Evolutionary conservation across 1,140 invertebrate species (phyloP), one percentile per base, ranked within the genome.

Genomic region (Drosophila azteca): DNA sequence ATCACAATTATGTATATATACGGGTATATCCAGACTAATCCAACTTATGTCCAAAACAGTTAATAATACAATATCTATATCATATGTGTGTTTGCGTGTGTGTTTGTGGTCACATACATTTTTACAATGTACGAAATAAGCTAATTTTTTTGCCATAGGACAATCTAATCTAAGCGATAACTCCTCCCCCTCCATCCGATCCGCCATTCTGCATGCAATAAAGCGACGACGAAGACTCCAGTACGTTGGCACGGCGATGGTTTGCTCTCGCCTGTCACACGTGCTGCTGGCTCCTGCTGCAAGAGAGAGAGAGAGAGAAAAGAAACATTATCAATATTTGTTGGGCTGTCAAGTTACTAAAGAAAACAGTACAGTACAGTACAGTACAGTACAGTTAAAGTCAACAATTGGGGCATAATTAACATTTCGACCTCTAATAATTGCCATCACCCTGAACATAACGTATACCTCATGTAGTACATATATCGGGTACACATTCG

Each of bases 1-100:
- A 90, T 90, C 87, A 90, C 87, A 90, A 87, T 90, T 90, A 90
- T 87, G 61, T 90, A 90, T 87, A 72, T 80, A 81, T 80, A 85
- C 74, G 77, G 65, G 58, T 85, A 82, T 82, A 69, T 78, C 82
- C 87, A 79, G 69, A 79, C 80, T 88, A 88, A 82, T 88, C 68
- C 58, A 73, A 69, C 81, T 85, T 80, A 77, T 44, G 60, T 60
- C 50, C 48, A 50, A 61, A 46, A 76, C 51, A 68, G 62, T 84
- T 79, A 84, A 76, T 68, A 84, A 71, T 79, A 83, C 66, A 78
- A 77, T 81, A 77, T 81, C 54, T 77, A 70, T 67, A 75, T 76
- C 54, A 74, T 76, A 68, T 76, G 63, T 77, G 52, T 63, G 60
- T 63, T 48, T 57, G 35, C 65, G 45, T 35, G 65, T 53, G 70